Evolutionary conservation across 2,113 vertebrate species (phyloP).

Genomic region (Austrofundulus limnaeus): DNA sequence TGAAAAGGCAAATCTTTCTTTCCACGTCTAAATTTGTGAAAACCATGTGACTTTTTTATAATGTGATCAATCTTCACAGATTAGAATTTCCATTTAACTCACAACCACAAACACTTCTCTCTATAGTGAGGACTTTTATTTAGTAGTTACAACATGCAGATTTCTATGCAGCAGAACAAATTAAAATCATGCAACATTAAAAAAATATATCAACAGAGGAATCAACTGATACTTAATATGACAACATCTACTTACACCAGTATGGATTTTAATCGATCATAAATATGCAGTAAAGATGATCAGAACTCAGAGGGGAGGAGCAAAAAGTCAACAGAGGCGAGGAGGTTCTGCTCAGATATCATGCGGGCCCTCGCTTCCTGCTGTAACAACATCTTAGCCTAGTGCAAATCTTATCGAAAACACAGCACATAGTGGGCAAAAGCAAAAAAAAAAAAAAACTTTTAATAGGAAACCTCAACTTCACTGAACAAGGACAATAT

Average conservation of each 20-base stretch:
- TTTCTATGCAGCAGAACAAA: constrained; percentile 67
- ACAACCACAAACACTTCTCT: constrained; percentile 7
- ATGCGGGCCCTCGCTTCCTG: constrained; percentile 52
- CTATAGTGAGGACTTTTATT: constrained; percentile 78
- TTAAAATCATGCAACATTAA: constrained; percentile 76
- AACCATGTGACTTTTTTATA: no score
- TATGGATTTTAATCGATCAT: constrained; percentile 60
- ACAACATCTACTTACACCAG: constrained; percentile 69
- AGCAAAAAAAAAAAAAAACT: constrained; percentile 15
- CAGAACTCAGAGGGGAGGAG: constrained; percentile 16
- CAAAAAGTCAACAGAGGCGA: constrained; percentile 50
- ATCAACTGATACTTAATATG: constrained; percentile 62
- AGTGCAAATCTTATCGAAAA: constrained; percentile 69
- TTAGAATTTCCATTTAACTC: neutral
- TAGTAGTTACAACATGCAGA: constrained; percentile 79
- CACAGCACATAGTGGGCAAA: constrained; percentile 61
- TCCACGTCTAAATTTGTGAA: no score
- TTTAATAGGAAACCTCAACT: constrained; percentile 54
- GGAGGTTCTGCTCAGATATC: constrained; percentile 49
- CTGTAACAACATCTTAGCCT: constrained; percentile 66
- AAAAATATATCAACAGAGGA: constrained; percentile 58
- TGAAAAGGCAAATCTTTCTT: no score
- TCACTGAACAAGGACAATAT: constrained; percentile 41
- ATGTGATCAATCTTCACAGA: no score
- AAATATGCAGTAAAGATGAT: constrained; percentile 72